phyloP scores from a whole-genome alignment of 2,888 invertebrate species.

The Hypercompe scribonia region DNA sequence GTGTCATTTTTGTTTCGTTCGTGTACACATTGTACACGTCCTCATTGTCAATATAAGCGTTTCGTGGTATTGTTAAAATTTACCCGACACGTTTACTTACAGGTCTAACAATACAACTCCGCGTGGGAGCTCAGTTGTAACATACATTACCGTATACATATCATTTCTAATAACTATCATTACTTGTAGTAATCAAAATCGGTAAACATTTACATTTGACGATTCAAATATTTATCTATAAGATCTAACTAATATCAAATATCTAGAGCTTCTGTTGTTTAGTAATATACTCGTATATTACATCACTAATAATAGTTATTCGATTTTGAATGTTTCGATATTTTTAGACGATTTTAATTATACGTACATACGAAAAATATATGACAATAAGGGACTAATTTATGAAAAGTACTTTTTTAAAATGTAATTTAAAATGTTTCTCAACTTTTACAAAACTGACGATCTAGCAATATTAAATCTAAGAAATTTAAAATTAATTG shows the following conservation, averaged over 20 bases:
- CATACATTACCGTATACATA: conserved; percentile 24
- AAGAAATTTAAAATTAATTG: neutral
- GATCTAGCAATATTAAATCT: neutral
- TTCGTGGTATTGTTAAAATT: conserved; percentile 46
- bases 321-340: no score
- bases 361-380: neutral
- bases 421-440: neutral
- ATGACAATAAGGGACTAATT: neutral
- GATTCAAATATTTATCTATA: neutral
- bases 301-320: neutral
- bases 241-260: neutral
- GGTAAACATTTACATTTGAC: neutral
- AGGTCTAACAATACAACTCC: conserved; percentile 35
- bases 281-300: neutral
- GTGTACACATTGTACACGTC: conserved; percentile 26
- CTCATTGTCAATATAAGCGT: conserved; percentile 38
- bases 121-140: conserved; percentile 24
- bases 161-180: neutral
- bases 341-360: neutral
- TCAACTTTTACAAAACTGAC: neutral
- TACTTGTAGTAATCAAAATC: neutral
- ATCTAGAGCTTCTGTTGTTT: neutral
- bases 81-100: conserved; percentile 43
- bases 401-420: neutral
- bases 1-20: conserved; percentile 25